Evolutionary conservation across 1,140 invertebrate genomes (phyloP).

Genomic region (Samia ricini): DNA sequence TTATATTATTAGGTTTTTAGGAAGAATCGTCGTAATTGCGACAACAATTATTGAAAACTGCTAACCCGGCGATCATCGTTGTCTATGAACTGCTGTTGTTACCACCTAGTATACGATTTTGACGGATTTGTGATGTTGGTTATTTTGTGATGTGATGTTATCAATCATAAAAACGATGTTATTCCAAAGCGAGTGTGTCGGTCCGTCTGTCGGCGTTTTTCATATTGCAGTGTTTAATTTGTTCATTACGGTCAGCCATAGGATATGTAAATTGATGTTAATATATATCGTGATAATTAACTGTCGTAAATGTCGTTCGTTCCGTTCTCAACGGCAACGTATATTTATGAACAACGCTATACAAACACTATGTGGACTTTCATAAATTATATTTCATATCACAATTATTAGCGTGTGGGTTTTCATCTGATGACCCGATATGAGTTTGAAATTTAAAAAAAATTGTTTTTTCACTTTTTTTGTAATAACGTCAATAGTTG

Average conservation of each 20-base stretch:
- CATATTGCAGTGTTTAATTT: constrained; percentile 4
- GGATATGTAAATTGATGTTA: constrained; percentile 49
- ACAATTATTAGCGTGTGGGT: neutral
- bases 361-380: neutral
- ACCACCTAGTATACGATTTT: too few relatives aligned
- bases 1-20: too few relatives aligned
- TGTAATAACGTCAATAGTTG: too few relatives aligned
- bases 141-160: too few relatives aligned
- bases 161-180: too few relatives aligned
- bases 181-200: neutral
- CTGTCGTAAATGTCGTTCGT: constrained; percentile 10
- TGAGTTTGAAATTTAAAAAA: neutral
- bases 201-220: neutral
- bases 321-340: neutral
- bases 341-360: neutral
- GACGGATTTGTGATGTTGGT: too few relatives aligned
- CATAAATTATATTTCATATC: neutral
- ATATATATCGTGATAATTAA: constrained; percentile 38
- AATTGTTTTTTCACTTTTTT: neutral
- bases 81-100: too few relatives aligned
- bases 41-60: too few relatives aligned
- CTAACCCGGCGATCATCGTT: too few relatives aligned
- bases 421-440: neutral
- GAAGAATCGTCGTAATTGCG: too few relatives aligned
- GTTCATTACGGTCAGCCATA: constrained; percentile 27